These are phyloP conservation scores for Vanacampus margaritifer DNA, from an alignment of 2,113 vertebrate species.

Conservation along the genomic window DNA sequence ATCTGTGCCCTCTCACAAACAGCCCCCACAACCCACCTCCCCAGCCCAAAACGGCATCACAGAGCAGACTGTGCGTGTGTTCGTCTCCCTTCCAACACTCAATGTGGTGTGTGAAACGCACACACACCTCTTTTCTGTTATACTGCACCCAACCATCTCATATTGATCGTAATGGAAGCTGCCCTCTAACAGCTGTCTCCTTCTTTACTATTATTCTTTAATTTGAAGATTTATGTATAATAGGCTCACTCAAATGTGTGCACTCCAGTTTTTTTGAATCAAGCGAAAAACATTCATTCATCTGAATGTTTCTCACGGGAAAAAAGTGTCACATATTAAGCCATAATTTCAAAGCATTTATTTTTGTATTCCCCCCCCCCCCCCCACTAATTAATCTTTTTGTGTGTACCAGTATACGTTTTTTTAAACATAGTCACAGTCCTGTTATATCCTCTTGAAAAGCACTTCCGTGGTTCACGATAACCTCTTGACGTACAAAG, in stretches of 20 bases:
- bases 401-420: no score
- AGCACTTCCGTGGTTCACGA: background rate
- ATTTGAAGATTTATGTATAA: slow-evolving; percentile 9
- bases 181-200: slow-evolving; percentile 66
- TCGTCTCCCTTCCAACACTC: slow-evolving; percentile 66
- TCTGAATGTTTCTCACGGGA: no score
- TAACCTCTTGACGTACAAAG: background rate
- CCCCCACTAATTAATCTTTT: no score
- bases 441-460: background rate
- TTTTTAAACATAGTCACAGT: background rate
- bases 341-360: no score
- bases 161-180: slow-evolving; percentile 59
- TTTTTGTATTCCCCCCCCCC: no score
- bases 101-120: slow-evolving; percentile 72
- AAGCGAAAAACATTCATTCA: background rate
- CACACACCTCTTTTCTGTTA: slow-evolving; percentile 40
- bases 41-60: slow-evolving; percentile 43
- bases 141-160: slow-evolving; percentile 42
- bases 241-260: background rate
- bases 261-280: background rate
- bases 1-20: slow-evolving; percentile 70
- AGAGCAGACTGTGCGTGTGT: slow-evolving; percentile 44
- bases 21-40: background rate
- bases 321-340: no score
- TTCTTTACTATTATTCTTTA: slow-evolving; percentile 44